Conservation (phyloP, 2,797 vertebrate species). For the Hypotaenidia philippensis region DNA sequence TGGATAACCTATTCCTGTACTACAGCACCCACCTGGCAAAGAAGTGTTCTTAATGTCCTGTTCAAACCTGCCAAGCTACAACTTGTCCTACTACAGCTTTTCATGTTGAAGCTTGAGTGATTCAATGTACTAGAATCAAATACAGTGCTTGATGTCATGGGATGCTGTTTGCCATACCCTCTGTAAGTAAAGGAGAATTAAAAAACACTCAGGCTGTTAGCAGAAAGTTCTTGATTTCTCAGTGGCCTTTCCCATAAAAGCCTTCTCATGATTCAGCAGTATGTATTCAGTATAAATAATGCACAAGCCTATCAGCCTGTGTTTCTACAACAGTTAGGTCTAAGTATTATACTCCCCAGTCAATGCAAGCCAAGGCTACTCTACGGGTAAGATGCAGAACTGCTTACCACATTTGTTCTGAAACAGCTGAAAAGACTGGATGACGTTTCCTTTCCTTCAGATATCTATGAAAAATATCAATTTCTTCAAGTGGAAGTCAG, state of each 20-base stretch:
- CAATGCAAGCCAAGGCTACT: background rate
- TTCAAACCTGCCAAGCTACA: background rate
- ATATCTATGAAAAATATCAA: background rate
- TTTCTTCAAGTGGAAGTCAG: background rate
- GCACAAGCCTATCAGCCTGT: background rate
- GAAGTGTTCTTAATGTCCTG: background rate
- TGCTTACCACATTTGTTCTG: background rate
- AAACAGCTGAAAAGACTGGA: background rate
- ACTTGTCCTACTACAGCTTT: background rate
- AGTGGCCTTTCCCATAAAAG: background rate
- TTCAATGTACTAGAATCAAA: background rate
- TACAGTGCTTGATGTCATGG: fast-evolving
- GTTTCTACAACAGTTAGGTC: background rate
- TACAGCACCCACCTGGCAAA: background rate
- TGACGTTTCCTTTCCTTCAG: background rate
- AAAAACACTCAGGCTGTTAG: background rate
- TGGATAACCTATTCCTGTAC: background rate
- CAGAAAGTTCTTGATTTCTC: background rate
- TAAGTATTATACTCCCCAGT: background rate
- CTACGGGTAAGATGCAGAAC: background rate
- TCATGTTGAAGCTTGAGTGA: background rate
- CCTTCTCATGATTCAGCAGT: background rate
- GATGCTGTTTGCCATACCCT: background rate
- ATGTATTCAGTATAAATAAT: background rate
- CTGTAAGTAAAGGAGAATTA: background rate